phyloP scores from a whole-genome alignment of 2,113 vertebrate species.

The Haplochromis vanheusdeni region DNA sequence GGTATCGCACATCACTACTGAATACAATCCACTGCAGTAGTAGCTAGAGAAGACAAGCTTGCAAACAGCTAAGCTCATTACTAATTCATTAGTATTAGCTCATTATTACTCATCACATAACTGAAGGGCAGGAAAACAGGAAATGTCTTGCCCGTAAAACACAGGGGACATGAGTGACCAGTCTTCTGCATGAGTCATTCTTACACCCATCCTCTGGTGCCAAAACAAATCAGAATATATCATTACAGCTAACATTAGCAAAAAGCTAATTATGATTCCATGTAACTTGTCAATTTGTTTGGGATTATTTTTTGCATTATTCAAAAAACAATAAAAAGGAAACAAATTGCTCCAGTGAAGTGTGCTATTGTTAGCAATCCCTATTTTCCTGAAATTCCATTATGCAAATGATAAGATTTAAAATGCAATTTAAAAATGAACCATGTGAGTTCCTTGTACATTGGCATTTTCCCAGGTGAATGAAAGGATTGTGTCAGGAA shows the following conservation, averaged over 20 bases:
- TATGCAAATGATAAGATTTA: background rate
- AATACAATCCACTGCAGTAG: background rate
- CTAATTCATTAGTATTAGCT: background rate
- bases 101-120: background rate
- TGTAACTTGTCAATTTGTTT: background rate
- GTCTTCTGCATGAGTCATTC: background rate
- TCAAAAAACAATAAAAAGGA: background rate
- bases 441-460: background rate
- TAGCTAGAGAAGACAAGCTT: background rate
- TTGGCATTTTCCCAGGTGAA: background rate
- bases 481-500: background rate
- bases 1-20: too few relatives aligned
- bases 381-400: background rate
- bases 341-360: background rate
- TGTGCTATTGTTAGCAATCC: background rate
- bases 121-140: background rate
- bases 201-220: background rate
- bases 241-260: background rate
- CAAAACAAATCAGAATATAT: background rate
- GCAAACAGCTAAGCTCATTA: background rate
- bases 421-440: background rate
- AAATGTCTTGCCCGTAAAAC: background rate
- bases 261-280: background rate
- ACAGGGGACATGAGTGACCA: background rate
- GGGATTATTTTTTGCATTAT: background rate